Evolutionary conservation across 1,140 invertebrate genomes (phyloP), one percentile per base, ranked within the genome.

Genomic region (Drosophila parvula): DNA sequence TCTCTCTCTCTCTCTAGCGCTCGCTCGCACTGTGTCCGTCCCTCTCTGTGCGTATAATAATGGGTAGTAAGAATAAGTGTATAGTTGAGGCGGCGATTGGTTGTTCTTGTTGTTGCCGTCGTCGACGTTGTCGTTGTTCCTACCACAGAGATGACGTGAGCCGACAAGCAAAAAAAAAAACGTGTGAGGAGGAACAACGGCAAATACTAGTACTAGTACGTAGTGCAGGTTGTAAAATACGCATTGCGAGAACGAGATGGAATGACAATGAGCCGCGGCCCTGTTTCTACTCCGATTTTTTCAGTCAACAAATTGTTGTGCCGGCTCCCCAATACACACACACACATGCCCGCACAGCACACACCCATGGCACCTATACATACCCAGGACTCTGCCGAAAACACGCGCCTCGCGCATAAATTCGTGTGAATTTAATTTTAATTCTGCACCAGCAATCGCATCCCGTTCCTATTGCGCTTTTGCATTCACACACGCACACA

Each of bases 61-160:
- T 69, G 74, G 67, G 56, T 67, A 68, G 62, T 58, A 68, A 69
- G 57, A 57, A 48, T 55, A 74, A 59, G 53, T 70, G 64, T 48
- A 56, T 64, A 64, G 69, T 63, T 71, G 38, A 73, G 69, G 65
- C 65, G 56, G 59, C 70, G 70, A 68, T 68, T 44, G 62, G 51
- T 74, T 51, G 58, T 78, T 73, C 34, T 81, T 71, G 44, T 73
- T 78, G 68, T 83, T 78, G 74, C 43, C 63, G 45, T 40, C 57
- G 38, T 55, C 14, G 45, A 10, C 47, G 27, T 48, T 30, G 44
- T 14, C 59, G 56, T 41, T 77, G 73, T 22, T 59, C 60, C 56
- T 78, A 57, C 47, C 62, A 53, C 69, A 63, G 70, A 81, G 81
- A 89, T 89, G 84, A 89, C 84, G 84, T 86, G 82, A 78, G 79